These are phyloP conservation scores for Nasonia oneida DNA, from an alignment of 2,888 invertebrate genomes.

Conservation along the genomic window DNA sequence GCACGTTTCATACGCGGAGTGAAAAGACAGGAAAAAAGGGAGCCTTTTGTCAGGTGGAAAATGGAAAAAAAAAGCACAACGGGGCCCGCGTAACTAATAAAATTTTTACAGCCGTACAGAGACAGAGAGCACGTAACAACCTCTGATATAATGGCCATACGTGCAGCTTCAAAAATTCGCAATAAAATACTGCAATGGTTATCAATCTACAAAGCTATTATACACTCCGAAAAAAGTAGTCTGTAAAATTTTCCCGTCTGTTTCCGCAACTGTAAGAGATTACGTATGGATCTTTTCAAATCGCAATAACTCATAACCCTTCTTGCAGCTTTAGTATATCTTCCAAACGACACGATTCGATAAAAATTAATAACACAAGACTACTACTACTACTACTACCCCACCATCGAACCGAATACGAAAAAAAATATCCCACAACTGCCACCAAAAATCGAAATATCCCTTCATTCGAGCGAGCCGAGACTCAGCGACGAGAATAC, in stretches of 20 bases:
- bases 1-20: neutral
- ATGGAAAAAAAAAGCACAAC: neutral
- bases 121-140: conserved; percentile 1
- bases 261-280: no score
- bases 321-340: no score
- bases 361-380: no score
- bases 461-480: neutral
- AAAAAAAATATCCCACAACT: conserved; percentile 23
- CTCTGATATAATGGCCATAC: neutral
- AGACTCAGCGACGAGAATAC: no score
- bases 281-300: no score
- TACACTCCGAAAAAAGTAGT: conserved; percentile 22
- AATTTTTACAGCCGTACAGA: conserved; percentile 45
- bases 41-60: neutral
- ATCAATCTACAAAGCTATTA: neutral
- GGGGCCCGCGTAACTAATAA: conserved; percentile 44
- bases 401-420: no score
- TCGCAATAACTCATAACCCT: no score
- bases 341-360: no score
- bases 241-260: neutral
- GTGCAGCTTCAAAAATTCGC: neutral
- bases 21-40: conserved; percentile 20
- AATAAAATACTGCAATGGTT: neutral
- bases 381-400: no score
- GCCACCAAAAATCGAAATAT: neutral